phyloP scores from a whole-genome alignment of 2,797 vertebrate genomes.

The Moxostoma hubbsi region DNA sequence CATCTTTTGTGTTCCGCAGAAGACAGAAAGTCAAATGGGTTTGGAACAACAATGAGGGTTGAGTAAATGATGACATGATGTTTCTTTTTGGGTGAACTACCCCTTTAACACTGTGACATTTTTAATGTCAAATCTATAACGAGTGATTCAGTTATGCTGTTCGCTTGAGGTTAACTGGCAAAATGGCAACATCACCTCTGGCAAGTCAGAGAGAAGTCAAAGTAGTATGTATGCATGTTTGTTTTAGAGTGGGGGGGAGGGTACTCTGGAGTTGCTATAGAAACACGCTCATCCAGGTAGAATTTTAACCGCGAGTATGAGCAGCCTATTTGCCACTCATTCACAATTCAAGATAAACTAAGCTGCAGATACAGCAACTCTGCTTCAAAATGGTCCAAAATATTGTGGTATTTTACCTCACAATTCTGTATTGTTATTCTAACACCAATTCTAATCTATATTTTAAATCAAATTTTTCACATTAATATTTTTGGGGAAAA shows the following conservation, averaged over 20 bases:
- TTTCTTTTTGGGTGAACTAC: no score
- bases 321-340: constrained; percentile 35
- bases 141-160: background rate
- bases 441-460: no score
- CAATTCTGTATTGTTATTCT: no score
- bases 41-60: no score
- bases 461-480: no score
- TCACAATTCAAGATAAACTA: constrained; percentile 4
- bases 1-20: no score
- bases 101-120: background rate
- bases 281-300: constrained; percentile 76
- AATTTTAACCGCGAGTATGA: constrained; percentile 45
- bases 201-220: constrained; percentile 61
- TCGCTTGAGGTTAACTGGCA: constrained; percentile 50
- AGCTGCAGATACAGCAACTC: background rate
- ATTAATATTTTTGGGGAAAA: no score
- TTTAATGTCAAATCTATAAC: constrained; percentile 3
- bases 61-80: no score
- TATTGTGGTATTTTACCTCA: no score
- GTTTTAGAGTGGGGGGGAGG: constrained; percentile 58
- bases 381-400: background rate
- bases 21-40: no score
- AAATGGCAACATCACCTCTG: constrained; percentile 67
- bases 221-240: constrained; percentile 54
- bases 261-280: constrained; percentile 75